Evolutionary conservation across 2,888 invertebrate species (phyloP).

Genomic region (Heliothis peltigera): DNA sequence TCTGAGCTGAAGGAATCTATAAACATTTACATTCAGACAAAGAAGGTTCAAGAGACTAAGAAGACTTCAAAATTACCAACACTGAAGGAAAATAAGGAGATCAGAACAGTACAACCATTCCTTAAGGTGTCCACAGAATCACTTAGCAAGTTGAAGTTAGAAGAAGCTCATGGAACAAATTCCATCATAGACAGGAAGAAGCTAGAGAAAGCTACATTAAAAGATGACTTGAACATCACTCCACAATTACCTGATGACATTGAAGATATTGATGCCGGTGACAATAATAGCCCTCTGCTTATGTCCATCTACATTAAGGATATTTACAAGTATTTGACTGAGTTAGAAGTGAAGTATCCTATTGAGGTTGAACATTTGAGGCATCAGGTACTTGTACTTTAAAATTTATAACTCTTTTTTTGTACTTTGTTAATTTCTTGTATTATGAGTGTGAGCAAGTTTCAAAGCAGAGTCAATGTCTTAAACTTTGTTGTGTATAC

Average conservation of each 20-base stretch:
- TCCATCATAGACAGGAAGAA: slow-evolving; percentile 56
- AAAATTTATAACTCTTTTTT: neutral
- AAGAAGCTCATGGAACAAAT: slow-evolving; percentile 58
- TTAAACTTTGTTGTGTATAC: no score
- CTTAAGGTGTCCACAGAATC: slow-evolving; percentile 80
- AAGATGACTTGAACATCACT: slow-evolving; percentile 44
- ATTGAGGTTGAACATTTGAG: slow-evolving; percentile 92
- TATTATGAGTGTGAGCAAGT: no score
- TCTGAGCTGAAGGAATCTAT: slow-evolving; percentile 73
- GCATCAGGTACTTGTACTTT: slow-evolving; percentile 86
- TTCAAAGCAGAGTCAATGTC: no score
- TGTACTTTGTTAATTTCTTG: neutral
- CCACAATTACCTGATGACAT: slow-evolving; percentile 81
- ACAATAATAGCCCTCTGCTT: slow-evolving; percentile 93
- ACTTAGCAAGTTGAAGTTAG: slow-evolving; percentile 78
- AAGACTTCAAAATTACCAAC: slow-evolving; percentile 71
- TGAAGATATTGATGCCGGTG: slow-evolving; percentile 94
- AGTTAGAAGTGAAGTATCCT: slow-evolving; percentile 92
- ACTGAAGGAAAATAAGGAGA: slow-evolving; percentile 74
- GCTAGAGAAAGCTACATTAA: slow-evolving; percentile 47
- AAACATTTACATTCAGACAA: slow-evolving; percentile 68
- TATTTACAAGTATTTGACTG: slow-evolving; percentile 95
- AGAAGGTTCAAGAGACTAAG: slow-evolving; percentile 72
- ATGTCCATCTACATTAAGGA: slow-evolving; percentile 96
- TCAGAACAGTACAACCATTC: slow-evolving; percentile 70